Evolutionary conservation across 2,797 vertebrate genomes (phyloP), one percentile per base, ranked within the genome.

Genomic region (Champsocephalus esox): DNA sequence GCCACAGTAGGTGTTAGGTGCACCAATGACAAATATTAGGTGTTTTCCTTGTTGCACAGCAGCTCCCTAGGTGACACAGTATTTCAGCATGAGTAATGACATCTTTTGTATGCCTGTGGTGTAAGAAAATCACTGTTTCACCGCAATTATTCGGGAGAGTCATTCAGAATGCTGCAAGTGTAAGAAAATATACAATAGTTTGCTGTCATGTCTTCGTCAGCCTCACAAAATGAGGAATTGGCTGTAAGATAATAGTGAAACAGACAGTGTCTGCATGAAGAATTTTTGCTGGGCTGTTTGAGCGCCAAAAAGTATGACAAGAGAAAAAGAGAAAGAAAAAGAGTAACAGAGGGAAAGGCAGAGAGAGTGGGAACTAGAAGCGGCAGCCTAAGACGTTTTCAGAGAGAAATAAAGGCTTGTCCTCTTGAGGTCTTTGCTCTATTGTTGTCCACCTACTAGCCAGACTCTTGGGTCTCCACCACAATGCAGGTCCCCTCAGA

Each of bases 401-500:
- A 80, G 64, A 69, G 66, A 70, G 54, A 83, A 68, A 88, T 38
- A 82, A 81, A 64, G 67, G 70, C 75, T 70, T 77, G 77, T 86
- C 80, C 82, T 90, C 90, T 85, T 75, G 74, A 90, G 80, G 76
- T 90, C 68, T 87, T 85, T 87, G 84, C 85, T 72, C 80, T 73
- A 88, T 92, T 93, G 90, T 90, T 85, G 87, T 88, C 90, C 90
- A 84, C 84, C 87, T 83, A 49, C 34, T 58, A 85, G 85, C 77
- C 83, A 88, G 83, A 87, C 89, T 90, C 90, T 80, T 43, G 76
- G 87, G 89, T 90, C 89, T 89, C 79, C 77, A 89, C 75, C 80
- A 93, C 89, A 94, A 93, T 89, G 87, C 89, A 80, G 88, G 87
- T 89, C 88, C 79, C 80, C 84, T 86, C 85, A 70, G 73, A 91